Evolutionary conservation across 2,888 invertebrate genomes (phyloP).

Genomic region (Lasioglossum villosulum): DNA sequence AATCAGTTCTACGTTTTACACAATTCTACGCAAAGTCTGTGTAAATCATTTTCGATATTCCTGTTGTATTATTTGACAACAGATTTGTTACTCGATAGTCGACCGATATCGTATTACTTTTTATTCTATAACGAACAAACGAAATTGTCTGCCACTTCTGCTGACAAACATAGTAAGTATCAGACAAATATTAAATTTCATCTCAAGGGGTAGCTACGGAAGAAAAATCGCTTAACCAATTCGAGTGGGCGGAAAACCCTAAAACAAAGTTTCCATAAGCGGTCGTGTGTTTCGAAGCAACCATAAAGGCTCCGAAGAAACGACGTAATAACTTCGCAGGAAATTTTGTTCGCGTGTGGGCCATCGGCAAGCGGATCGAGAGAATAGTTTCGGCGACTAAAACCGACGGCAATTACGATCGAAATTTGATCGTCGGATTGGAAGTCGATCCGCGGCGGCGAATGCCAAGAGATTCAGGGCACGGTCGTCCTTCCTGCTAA

Average conservation of each 20-base stretch:
- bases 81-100: neutral
- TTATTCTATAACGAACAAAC: neutral
- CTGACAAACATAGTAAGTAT: too few species aligned
- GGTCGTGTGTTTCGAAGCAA: neutral
- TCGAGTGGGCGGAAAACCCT: neutral
- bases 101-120: neutral
- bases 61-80: neutral
- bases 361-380: neutral
- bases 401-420: conserved; percentile 28
- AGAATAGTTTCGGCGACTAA: neutral
- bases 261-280: neutral
- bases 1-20: neutral
- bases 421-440: conserved; percentile 32
- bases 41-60: neutral
- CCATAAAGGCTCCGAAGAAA: neutral
- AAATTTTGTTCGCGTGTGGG: neutral
- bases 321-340: neutral
- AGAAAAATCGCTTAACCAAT: neutral
- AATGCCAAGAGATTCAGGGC: conserved; percentile 19
- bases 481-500: conserved; percentile 30
- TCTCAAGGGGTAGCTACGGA: too few species aligned
- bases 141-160: too few species aligned
- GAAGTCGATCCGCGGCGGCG: conserved; percentile 1
- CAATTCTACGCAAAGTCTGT: neutral
- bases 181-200: too few species aligned